phyloP scores from a whole-genome alignment of 2,113 vertebrate genomes.

The Fulmarus glacialis region DNA sequence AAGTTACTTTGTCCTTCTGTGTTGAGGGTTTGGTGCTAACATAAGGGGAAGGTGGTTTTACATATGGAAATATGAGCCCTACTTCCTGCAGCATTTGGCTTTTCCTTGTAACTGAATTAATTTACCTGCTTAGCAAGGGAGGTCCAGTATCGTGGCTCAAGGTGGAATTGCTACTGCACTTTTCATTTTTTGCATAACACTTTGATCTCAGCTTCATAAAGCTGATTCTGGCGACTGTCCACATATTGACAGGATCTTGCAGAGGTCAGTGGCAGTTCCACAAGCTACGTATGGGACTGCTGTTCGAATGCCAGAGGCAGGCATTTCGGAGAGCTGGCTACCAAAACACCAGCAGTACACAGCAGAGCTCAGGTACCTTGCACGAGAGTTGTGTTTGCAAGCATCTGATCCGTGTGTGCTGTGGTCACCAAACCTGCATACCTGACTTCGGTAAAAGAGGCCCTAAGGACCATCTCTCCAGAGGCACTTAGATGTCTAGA shows the following conservation, averaged over 20 bases:
- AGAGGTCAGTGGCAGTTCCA: background rate
- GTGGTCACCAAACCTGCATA: background rate
- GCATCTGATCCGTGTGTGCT: background rate
- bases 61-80: background rate
- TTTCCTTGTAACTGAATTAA: background rate
- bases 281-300: fast-evolving
- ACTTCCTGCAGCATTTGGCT: background rate
- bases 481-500: background rate
- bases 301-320: background rate
- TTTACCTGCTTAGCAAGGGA: background rate
- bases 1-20: background rate
- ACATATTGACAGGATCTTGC: background rate
- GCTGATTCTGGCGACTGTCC: background rate
- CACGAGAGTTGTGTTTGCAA: fast-evolving
- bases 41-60: background rate
- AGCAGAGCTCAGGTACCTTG: background rate
- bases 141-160: background rate
- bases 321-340: background rate
- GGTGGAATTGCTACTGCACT: background rate
- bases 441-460: background rate
- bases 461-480: background rate
- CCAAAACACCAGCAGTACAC: background rate
- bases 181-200: background rate
- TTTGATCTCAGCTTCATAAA: background rate
- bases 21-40: background rate